Evolutionary conservation across 2,888 invertebrate genomes (phyloP), one percentile per base, ranked within the genome.

Genomic region (Athalia circularis): DNA sequence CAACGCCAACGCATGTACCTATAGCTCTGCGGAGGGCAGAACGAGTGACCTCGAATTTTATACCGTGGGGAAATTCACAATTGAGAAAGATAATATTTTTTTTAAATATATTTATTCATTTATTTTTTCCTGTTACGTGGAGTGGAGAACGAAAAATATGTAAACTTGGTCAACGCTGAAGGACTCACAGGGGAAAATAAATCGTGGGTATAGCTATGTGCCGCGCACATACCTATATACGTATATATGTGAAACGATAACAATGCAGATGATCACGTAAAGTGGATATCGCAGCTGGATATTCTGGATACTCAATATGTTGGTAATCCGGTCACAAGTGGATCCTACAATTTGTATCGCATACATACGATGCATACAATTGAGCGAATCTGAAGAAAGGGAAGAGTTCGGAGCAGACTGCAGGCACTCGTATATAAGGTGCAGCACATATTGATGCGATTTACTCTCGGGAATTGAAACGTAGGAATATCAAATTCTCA

Each of bases 391-490:
- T 57, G 45, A 45, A 52, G 57, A 47, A 45, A 72, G 43, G 43
- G 15, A 45, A 59, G 70, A 72, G 59, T 72, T 72, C 57, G 59
- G 52, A 57, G 57, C 59, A 72, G 70, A 59, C 70, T 72, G 45
- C 45, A 5, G 45, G 45, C 57, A 29, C 29, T 29, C 29, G 29
- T 29, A 29, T 29, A 29, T 29, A 29, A 29, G 29, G 29, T 29
- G 29, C 29, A 29, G 70, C 13, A 15, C 47, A 72, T 72, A 72
- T 57, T 47, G 70, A 72, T 72, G 70, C 70, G 70, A 72, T 72
- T 72, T 72, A 45, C 70, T 59, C 70, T 72, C 57, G 57, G 47
- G 70, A 72, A 72, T 72, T 57, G 70, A 59, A 72, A 72, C 59
- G 70, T 57, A 59, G 45, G 59, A 72, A 72, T 72, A 72, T 72